Percentiles rank a stretch among this genome's conserved stretches.
Evolutionary conservation across 2,888 invertebrate species (phyloP).

Genomic region (Caenorhabditis macrosperma): DNA sequence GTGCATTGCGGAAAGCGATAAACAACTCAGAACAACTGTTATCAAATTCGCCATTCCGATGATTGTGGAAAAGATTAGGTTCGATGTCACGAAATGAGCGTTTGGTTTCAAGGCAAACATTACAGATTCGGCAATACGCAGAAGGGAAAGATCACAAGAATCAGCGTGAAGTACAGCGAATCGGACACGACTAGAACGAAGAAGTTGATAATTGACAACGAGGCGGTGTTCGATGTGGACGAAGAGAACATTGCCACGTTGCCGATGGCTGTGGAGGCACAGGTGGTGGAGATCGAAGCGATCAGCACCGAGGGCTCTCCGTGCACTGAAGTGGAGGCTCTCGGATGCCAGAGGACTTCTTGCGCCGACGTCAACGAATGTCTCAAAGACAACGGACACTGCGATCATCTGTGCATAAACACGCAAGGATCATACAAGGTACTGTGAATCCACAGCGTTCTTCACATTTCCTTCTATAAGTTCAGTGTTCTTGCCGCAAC

Average conservation of each 20-base stretch:
- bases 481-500: conserved; percentile 81
- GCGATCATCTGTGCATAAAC: conserved; percentile 80
- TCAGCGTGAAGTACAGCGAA: conserved; percentile 66
- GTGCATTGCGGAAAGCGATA: conserved; percentile 8
- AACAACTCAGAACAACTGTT: conserved; percentile 14
- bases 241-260: conserved; percentile 50
- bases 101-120: not conserved
- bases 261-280: conserved; percentile 65
- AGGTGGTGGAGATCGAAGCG: conserved; percentile 64
- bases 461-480: too few relatives aligned
- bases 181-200: conserved; percentile 15
- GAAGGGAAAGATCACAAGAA: conserved; percentile 60
- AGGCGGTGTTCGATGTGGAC: conserved; percentile 39
- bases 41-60: conserved; percentile 63
- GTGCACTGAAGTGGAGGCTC: conserved; percentile 70
- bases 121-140: conserved; percentile 64
- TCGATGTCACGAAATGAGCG: conserved; percentile 1
- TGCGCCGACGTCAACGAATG: conserved; percentile 79
- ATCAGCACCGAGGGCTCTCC: conserved; percentile 69
- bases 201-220: conserved; percentile 51
- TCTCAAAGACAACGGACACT: conserved; percentile 78
- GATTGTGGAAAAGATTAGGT: conserved; percentile 66
- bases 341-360: conserved; percentile 66
- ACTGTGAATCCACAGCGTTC: not conserved
- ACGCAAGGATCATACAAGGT: conserved; percentile 85